Conservation (phyloP, 1,140 invertebrate species). For the Drosophila hydei region DNA sequence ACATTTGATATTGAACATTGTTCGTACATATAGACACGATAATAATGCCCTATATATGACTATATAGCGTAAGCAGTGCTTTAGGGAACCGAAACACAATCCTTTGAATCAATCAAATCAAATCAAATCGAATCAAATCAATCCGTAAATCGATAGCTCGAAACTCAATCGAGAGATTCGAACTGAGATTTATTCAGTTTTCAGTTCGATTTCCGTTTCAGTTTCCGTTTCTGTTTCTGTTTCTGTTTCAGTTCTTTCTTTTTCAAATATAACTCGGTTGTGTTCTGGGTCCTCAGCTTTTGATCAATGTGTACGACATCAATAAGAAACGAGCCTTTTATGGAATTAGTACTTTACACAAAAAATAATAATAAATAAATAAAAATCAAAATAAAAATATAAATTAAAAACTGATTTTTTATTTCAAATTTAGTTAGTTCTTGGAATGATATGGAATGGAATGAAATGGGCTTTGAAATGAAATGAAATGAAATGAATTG, state of each 20-base stretch:
- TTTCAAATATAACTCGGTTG: conserved; percentile 7
- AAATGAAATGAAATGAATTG: no score
- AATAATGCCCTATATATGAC: conserved; percentile 3
- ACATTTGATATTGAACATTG: conserved; percentile 7
- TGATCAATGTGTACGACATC: conserved; percentile 14
- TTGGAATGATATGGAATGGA: no score
- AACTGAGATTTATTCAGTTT: no score
- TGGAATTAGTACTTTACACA: conserved; percentile 50
- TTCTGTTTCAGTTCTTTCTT: background rate
- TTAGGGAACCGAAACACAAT: conserved; percentile 7
- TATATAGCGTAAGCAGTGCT: conserved; percentile 12
- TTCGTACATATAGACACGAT: background rate
- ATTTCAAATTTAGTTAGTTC: no score
- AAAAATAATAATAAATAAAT: conserved; percentile 36
- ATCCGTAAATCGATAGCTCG: background rate
- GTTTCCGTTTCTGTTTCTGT: background rate
- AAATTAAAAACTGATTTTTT: background rate
- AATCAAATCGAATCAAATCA: conserved; percentile 2
- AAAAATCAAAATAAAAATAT: conserved; percentile 26
- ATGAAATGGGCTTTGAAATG: no score
- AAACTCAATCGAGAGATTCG: no score
- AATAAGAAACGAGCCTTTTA: conserved; percentile 44
- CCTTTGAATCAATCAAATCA: no score
- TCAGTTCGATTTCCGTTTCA: background rate
- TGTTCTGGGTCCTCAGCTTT: conserved; percentile 38